A percentile compares a stretch with the other conserved stretches of the same genome.
phyloP scores from a whole-genome alignment of 2,888 invertebrate genomes.

The Aplocera efformata region DNA sequence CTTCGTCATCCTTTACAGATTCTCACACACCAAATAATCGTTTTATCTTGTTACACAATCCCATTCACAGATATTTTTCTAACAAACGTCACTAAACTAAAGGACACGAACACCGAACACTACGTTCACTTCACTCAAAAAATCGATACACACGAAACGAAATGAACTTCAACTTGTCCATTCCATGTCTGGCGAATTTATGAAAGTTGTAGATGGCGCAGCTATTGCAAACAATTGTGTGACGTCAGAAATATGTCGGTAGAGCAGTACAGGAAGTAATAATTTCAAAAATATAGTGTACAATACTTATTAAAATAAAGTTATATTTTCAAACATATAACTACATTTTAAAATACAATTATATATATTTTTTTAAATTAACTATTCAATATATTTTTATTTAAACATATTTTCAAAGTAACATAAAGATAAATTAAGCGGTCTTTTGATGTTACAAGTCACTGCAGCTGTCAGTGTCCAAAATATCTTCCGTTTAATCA shows the following conservation, averaged over 20 bases:
- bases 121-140: slow-evolving; percentile 85
- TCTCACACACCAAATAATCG: slow-evolving; percentile 85
- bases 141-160: slow-evolving; percentile 86
- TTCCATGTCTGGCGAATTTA: slow-evolving; percentile 43
- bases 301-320: too few species aligned
- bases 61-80: slow-evolving; percentile 88
- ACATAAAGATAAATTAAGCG: slow-evolving; percentile 5
- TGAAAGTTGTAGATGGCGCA: slow-evolving; percentile 62
- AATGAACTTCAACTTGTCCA: slow-evolving; percentile 77
- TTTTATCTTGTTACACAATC: slow-evolving; percentile 85
- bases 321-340: too few species aligned
- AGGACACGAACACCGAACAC: slow-evolving; percentile 86
- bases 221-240: slow-evolving; percentile 33
- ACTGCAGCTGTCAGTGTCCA: slow-evolving; percentile 53
- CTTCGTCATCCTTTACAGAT: slow-evolving; percentile 91
- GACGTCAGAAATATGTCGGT: slow-evolving; percentile 61
- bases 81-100: slow-evolving; percentile 86
- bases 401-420: neutral
- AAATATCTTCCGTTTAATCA: slow-evolving; percentile 69
- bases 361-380: neutral
- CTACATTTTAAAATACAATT: neutral
- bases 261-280: slow-evolving; percentile 41
- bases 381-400: neutral
- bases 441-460: slow-evolving; percentile 37
- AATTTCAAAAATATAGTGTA: slow-evolving; percentile 5